phyloP scores from a whole-genome alignment of 2,113 vertebrate species.

The Cyphomyrus discorhynchus region DNA sequence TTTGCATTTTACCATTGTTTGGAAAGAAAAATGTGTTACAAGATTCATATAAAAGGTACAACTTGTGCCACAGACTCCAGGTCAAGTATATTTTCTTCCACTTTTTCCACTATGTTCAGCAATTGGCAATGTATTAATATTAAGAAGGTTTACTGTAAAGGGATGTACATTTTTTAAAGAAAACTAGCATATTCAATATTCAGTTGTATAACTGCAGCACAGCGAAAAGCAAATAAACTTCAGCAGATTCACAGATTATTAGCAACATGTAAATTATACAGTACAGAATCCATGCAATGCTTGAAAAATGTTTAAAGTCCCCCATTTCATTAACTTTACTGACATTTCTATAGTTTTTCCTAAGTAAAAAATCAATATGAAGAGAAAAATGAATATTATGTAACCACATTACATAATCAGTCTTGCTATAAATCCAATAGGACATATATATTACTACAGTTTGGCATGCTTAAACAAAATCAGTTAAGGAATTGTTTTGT shows the following conservation, averaged over 20 bases:
- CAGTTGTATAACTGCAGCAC: neutral
- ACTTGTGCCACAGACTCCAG: neutral
- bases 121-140: neutral
- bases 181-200: neutral
- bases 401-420: neutral
- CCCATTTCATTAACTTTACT: neutral
- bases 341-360: neutral
- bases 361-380: neutral
- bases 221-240: neutral
- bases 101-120: neutral
- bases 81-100: neutral
- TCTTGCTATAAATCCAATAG: neutral
- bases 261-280: neutral
- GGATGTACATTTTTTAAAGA: neutral
- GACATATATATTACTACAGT: neutral
- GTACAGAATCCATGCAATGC: neutral
- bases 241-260: neutral
- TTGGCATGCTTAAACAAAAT: neutral
- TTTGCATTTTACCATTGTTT: neutral
- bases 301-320: neutral
- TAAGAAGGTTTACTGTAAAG: neutral
- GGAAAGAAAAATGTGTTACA: neutral
- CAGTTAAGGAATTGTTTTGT: neutral
- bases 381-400: neutral
- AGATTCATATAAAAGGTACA: neutral